Evolutionary conservation across 2,888 invertebrate genomes (phyloP), one percentile per base, ranked within the genome.

Genomic region (Homarus gammarus): DNA sequence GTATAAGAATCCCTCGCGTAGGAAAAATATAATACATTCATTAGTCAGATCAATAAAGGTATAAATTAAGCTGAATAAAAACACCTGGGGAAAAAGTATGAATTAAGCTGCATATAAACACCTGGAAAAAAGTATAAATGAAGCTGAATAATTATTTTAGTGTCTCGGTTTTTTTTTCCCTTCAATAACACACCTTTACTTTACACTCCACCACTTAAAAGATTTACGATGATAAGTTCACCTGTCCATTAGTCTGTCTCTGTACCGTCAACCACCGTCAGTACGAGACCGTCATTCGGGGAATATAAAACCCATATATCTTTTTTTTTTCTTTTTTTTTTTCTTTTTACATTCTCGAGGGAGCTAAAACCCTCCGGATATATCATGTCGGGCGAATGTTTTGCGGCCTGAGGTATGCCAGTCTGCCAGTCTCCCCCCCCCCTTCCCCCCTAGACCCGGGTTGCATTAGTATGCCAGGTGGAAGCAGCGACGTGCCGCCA

Each of bases 391-490:
- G 27, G 64, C 3, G 27, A 64, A 64, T 64, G 64, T 64, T 27
- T 27, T 6, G 64, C 27, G n/a, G 27, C 22, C 64, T 64, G 64
- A n/a, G 64, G 64, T 64, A 64, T 64, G n/a, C 56, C 2, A 56
- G 12, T n/a, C n/a, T n/a, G n/a, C n/a, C n/a, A n/a, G n/a, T n/a
- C n/a, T n/a, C n/a, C n/a, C n/a, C n/a, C n/a, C n/a, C n/a, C n/a
- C n/a, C n/a, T n/a, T 44, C 12, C 44, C 12, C 12, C 12, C 27
- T 12, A 64, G 27, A 27, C 64, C 6, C 6, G 31, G 27, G 3
- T 27, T 3, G 64, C 64, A 64, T 64, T 64, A 64, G 64, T 64
- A 64, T 64, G 64, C 64, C n/a, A n/a, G 64, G 8, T 64, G 64
- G 64, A 6, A 27, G 1, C 64, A 10, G 27, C 27, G 1, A 27